Evolutionary conservation across 2,113 vertebrate species (phyloP).

Genomic region (Hippocampus guttulatus): DNA sequence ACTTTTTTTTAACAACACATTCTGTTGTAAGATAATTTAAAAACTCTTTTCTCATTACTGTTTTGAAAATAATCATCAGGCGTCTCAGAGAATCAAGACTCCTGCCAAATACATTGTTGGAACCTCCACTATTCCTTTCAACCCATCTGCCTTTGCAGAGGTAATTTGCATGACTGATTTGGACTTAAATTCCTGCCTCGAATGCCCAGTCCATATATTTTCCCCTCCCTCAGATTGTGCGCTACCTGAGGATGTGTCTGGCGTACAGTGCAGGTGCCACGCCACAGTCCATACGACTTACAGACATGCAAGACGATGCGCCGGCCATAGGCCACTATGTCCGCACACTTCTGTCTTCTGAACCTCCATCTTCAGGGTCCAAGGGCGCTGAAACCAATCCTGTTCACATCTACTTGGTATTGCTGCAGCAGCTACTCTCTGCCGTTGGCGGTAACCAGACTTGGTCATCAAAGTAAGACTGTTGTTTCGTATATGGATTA

Average conservation of each 20-base stretch:
- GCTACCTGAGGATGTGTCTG: conserved; percentile 95
- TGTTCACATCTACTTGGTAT: conserved; percentile 85
- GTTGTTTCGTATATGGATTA: neutral
- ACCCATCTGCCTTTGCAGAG: conserved; percentile 93
- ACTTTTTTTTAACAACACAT: neutral
- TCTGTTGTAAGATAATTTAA: neutral
- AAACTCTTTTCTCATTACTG: neutral
- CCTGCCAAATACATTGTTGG: conserved; percentile 89
- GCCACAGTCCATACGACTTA: conserved; percentile 80
- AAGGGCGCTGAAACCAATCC: conserved; percentile 84
- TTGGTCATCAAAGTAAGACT: neutral
- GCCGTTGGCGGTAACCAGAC: conserved; percentile 82
- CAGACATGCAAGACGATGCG: conserved; percentile 94
- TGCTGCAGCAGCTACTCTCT: conserved; percentile 89
- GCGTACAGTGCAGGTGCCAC: conserved; percentile 87
- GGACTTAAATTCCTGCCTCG: neutral
- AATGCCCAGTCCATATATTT: neutral
- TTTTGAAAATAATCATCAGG: conserved; percentile 64
- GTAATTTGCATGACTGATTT: conserved; percentile 56
- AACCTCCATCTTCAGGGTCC: conserved; percentile 64
- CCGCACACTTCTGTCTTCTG: conserved; percentile 78
- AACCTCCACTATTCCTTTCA: conserved; percentile 87
- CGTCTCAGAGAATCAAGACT: conserved; percentile 90
- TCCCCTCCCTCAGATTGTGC: conserved; percentile 76
- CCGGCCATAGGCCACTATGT: conserved; percentile 89